Evolutionary conservation across 2,888 invertebrate species (phyloP), one percentile per base, ranked within the genome.

Genomic region (Meteorus colon): DNA sequence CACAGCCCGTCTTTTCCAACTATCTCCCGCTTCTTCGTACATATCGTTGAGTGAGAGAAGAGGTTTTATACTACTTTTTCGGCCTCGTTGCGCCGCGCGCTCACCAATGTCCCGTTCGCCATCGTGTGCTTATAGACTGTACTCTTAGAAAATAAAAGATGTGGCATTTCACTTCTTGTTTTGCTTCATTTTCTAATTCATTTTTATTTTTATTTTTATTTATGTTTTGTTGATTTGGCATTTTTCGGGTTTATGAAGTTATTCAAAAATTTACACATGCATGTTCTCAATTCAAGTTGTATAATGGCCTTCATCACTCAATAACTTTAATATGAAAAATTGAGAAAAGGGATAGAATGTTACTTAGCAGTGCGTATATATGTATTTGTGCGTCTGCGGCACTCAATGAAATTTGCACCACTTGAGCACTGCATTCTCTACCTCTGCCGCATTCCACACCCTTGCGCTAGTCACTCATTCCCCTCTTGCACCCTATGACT

Each of bases 321-420:
- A n/a, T 55, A 19, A 24, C 10, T 55, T 19, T 8, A 12, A 31
- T 16, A n/a, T 62, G n/a, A 14, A 16, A n/a, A 62, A 62, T 16
- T 27, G 10, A 62, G 29, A 6, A 4, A 29, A 29, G 10, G n/a
- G n/a, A 16, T 24, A 41, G 16, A 37, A 41, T 27, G 27, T 67
- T 37, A 45, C 19, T 55, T 19, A 24, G 55, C n/a, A 10, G 14
- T 14, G 19, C 16, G 19, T n/a, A 69, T 29, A 69, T 19, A 51
- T 45, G n/a, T 24, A 45, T 41, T 48, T 27, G 10, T 48, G 6
- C 34, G 69, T 51, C 55, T 19, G 12, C 27, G 34, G 29, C 51
- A 48, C 27, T 69, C 41, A 55, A 69, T n/a, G 19, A 31, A 51
- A 69, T 69, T 51, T 51, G 29, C 48, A 69, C 69, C 69, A 69